Conservation (phyloP, 2,113 vertebrate species). For the Microtus pennsylvanicus region DNA sequence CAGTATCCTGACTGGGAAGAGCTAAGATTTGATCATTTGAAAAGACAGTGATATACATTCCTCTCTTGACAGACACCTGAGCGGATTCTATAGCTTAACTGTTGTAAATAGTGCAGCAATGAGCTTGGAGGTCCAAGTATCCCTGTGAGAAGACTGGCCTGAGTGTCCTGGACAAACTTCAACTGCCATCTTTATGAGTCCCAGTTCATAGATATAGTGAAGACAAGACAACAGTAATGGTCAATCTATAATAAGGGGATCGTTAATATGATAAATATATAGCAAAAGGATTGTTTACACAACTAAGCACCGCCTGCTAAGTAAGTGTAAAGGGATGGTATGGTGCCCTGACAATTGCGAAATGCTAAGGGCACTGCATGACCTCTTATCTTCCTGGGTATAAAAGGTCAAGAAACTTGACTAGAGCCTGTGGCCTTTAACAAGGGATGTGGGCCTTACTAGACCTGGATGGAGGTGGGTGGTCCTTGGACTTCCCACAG, state of each 20-base stretch:
- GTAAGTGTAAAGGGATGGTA: not conserved
- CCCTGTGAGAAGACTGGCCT: not conserved
- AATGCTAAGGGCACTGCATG: fast-evolving
- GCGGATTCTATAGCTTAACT: not conserved
- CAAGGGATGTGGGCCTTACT: too few relatives aligned
- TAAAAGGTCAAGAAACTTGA: not conserved
- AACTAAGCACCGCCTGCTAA: too few relatives aligned
- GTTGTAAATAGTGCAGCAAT: not conserved
- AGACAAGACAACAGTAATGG: not conserved
- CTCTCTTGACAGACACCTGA: not conserved
- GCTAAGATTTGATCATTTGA: not conserved
- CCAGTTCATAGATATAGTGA: not conserved
- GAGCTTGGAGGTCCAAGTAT: too few relatives aligned
- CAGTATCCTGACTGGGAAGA: not conserved
- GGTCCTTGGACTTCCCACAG: too few relatives aligned
- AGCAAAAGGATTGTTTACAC: not conserved
- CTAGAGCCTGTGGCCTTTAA: too few relatives aligned
- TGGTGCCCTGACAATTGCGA: not conserved
- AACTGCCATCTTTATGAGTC: not conserved
- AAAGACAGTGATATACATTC: not conserved
- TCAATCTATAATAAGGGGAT: not conserved
- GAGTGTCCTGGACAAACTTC: not conserved
- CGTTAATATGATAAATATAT: not conserved
- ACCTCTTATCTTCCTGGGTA: not conserved
- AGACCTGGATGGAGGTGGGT: too few relatives aligned